These are phyloP conservation scores for Neolamprologus brichardi DNA, from an alignment of 2,113 vertebrate genomes.

Conservation along the genomic window DNA sequence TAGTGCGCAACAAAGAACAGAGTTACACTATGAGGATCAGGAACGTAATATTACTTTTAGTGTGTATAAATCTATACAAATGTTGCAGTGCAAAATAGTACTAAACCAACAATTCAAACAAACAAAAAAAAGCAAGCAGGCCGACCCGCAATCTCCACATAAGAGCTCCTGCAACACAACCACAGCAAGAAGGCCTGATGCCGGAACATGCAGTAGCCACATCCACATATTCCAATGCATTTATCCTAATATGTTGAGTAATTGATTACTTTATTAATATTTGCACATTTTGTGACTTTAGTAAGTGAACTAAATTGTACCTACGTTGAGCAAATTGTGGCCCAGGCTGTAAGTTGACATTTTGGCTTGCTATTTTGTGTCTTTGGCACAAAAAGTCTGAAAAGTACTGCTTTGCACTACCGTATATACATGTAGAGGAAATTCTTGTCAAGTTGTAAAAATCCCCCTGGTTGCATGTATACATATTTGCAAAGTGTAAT, in stretches of 20 bases:
- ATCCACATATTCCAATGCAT: background rate
- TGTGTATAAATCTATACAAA: background rate
- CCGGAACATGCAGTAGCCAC: background rate
- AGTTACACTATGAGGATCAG: background rate
- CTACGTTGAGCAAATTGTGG: fast-evolving
- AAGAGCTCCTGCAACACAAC: background rate
- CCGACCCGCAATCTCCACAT: background rate
- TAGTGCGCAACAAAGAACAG: background rate
- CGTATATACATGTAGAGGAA: background rate
- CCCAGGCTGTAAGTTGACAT: background rate
- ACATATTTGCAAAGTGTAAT: background rate
- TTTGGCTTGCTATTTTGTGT: background rate
- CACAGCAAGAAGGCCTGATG: background rate
- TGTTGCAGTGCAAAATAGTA: background rate
- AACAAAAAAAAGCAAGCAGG: background rate
- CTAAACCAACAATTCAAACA: background rate
- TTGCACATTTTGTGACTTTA: background rate
- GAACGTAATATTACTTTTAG: background rate
- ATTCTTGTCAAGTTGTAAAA: background rate
- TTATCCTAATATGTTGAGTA: background rate
- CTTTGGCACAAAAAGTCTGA: background rate
- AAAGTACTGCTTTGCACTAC: background rate
- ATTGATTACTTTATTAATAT: background rate
- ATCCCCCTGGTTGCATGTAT: background rate
- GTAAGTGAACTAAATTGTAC: background rate